Conservation (phyloP, 2,113 vertebrate species). For the Acanthisitta chloris region DNA sequence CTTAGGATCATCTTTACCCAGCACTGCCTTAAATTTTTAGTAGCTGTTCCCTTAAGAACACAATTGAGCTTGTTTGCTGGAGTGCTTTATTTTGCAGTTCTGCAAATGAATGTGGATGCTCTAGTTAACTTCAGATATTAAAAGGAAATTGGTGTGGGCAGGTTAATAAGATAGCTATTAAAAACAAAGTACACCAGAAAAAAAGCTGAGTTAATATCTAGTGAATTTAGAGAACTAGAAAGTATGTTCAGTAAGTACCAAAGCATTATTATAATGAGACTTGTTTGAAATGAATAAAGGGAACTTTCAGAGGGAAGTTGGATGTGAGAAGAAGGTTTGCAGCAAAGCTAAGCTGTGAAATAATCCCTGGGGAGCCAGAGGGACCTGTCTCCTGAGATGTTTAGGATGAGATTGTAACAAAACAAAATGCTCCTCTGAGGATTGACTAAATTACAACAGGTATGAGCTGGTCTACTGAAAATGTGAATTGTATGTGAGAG, state of each 20-base stretch:
- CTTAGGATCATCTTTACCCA: neutral
- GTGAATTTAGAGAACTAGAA: neutral
- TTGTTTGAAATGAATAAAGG: neutral
- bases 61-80: neutral
- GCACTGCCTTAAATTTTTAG: neutral
- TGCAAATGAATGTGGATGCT: neutral
- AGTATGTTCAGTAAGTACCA: neutral
- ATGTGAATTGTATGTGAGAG: neutral
- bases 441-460: neutral
- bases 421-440: neutral
- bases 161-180: neutral
- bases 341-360: neutral
- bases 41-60: neutral
- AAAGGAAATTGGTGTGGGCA: neutral
- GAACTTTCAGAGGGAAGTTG: neutral
- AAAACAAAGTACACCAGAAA: neutral
- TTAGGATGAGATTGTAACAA: neutral
- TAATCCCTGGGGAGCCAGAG: neutral
- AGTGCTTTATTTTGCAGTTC: neutral
- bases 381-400: neutral
- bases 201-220: neutral
- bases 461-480: neutral
- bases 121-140: neutral
- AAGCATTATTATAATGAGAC: neutral
- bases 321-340: neutral